Base-by-base conservation (phyloP, 2,888 invertebrate species). In the Brassicogethes aeneus region DNA sequence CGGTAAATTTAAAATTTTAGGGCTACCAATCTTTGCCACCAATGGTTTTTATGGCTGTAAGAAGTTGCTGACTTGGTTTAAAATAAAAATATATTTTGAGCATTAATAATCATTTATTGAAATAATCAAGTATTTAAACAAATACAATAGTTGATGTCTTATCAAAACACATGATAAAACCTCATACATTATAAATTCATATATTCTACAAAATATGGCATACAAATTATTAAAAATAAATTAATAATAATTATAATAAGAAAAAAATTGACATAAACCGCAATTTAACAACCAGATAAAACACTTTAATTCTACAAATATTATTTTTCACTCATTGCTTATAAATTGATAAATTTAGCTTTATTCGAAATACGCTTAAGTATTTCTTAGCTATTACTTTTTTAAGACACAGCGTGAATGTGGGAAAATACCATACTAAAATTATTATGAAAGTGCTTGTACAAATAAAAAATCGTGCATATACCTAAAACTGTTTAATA, bases 351-450 rank as follows among this genome's bases (percentile, higher is more conserved):
- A 55, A 52, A 48, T 45, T 44, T 43, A 45, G 48, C 54, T 53
- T 52, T 41, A 31, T 36, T 40, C 39, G 37, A 37, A 34, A 29
- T 17, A 35, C 37, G 41, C 37, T 35, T 15, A 32, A 34, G 32
- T 17, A 40, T 36, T 52, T 55, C 47, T 47, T 57, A 59, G 57
- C 58, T 55, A 43, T 5, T 23, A 23, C 53, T 48, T 47, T 55
- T 51, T 59, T 65, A 65, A 65, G 65, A 66, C 65, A 65, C 65
- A 59, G 63, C 61, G 65, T 65, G 65, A 66, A 65, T 59, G 60
- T 61, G 62, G 57, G 53, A 61, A 56, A 57, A 55, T 57, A 54
- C 54, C 53, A 55, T 54, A 55, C 50, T 55, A 53, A 56, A 23
- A 23, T 7, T 23, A 23, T 23, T 55, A 47, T 50, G 57, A 53